These are phyloP conservation scores for Ancistrus triradiatus DNA, from an alignment of 2,113 vertebrate genomes.

Conservation along the genomic window DNA sequence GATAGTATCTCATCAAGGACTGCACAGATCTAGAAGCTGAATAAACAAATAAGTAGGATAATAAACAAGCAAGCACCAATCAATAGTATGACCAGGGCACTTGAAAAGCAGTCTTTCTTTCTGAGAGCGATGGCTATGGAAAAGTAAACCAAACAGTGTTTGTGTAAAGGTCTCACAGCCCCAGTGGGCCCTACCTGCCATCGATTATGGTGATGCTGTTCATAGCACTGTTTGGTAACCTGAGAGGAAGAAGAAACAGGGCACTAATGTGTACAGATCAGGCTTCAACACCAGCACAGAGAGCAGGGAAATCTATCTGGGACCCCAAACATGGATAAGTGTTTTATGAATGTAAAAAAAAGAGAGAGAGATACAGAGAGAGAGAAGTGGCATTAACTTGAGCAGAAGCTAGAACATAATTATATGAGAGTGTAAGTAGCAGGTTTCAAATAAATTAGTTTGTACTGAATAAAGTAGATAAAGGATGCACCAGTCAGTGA, in stretches of 20 bases:
- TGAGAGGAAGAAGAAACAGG: constrained; percentile 31
- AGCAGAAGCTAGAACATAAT: too few species aligned
- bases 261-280: constrained; percentile 37
- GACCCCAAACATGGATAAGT: constrained; percentile 6
- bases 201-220: constrained; percentile 52
- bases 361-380: too few species aligned
- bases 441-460: too few species aligned
- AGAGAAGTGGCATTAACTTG: too few species aligned
- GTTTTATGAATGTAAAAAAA: constrained; percentile 23
- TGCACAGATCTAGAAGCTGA: constrained; percentile 30
- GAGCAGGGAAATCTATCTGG: constrained; percentile 11
- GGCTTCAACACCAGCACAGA: constrained; percentile 31
- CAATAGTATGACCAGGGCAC: constrained; percentile 43
- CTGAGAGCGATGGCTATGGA: constrained; percentile 19
- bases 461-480: too few species aligned
- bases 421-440: too few species aligned
- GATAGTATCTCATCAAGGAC: constrained; percentile 32
- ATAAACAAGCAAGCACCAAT: constrained; percentile 40
- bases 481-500: too few species aligned
- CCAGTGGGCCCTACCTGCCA: constrained; percentile 45
- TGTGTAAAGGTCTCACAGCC: constrained; percentile 51
- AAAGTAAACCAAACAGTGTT: constrained; percentile 45
- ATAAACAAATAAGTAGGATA: constrained; percentile 46
- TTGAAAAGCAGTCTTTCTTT: constrained; percentile 38
- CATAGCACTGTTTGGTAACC: constrained; percentile 34